Conservation (phyloP, 1,140 invertebrate genomes). For the Psilanteris sp. region DNA sequence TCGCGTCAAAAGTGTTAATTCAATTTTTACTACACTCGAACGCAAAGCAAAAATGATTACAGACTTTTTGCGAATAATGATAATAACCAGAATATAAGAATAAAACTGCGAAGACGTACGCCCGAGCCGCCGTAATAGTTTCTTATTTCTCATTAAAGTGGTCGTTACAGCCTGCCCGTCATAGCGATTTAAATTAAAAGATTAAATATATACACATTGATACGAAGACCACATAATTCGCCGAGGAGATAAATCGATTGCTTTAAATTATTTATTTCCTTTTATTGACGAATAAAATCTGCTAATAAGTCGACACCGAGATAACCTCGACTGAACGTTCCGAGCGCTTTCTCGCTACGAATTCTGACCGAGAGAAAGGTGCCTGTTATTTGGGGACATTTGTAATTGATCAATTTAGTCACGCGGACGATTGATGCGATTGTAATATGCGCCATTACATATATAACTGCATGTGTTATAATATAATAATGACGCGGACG, state of each 20-base stretch:
- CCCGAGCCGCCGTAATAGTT: slow-evolving; percentile 27
- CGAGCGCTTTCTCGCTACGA: slow-evolving; percentile 13
- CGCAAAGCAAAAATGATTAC: too few relatives aligned
- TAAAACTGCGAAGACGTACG: not conserved
- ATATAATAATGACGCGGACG: slow-evolving; percentile 15
- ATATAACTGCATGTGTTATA: slow-evolving; percentile 19
- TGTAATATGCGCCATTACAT: slow-evolving; percentile 32
- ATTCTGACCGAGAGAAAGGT: slow-evolving; percentile 35
- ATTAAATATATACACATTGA: slow-evolving; percentile 58
- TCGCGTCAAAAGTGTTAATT: too few relatives aligned
- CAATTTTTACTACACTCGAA: too few relatives aligned
- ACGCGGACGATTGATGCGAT: slow-evolving; percentile 16
- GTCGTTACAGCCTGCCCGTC: slow-evolving; percentile 49
- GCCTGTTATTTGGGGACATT: slow-evolving; percentile 24
- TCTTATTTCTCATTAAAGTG: slow-evolving; percentile 39
- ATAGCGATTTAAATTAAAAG: slow-evolving; percentile 46
- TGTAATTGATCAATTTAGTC: slow-evolving; percentile 37
- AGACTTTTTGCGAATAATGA: too few relatives aligned
- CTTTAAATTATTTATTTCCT: slow-evolving; percentile 35
- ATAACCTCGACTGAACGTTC: slow-evolving; percentile 33
- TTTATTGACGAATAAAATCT: slow-evolving; percentile 36
- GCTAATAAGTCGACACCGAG: slow-evolving; percentile 27
- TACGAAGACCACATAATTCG: slow-evolving; percentile 32
- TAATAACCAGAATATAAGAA: too few relatives aligned
- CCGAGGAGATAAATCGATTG: slow-evolving; percentile 34